These are phyloP conservation scores for Panulirus ornatus DNA, from an alignment of 1,140 invertebrate genomes.

Conservation along the genomic window DNA sequence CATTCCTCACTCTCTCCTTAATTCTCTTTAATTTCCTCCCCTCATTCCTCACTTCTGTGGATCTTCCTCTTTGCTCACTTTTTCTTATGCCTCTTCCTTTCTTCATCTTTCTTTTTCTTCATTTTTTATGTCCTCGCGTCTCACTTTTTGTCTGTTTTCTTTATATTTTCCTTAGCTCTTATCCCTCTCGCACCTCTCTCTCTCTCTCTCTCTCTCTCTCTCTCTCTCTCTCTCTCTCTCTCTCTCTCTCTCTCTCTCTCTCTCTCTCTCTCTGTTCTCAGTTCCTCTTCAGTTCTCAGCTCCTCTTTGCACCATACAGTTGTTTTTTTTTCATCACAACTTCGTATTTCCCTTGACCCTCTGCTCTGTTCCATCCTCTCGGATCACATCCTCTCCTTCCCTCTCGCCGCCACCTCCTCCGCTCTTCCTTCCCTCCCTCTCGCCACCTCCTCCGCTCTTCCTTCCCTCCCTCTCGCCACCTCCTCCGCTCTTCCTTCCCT, in stretches of 20 bases:
- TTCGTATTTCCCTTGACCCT: neutral
- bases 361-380: too few species aligned
- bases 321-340: too few species aligned
- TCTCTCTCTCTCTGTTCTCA: neutral
- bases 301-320: neutral
- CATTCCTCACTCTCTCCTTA: neutral
- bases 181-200: neutral
- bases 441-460: neutral
- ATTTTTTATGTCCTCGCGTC: too few species aligned
- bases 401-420: neutral
- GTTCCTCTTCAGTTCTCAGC: neutral
- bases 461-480: too few species aligned
- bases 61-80: too few species aligned
- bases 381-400: neutral
- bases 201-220: neutral
- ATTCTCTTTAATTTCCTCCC: neutral
- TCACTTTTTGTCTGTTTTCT: neutral
- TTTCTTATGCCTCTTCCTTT: neutral
- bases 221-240: neutral
- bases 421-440: neutral
- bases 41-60: neutral
- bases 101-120: neutral
- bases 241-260: slow-evolving; percentile 7
- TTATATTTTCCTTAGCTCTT: neutral
- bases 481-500: too few species aligned